Evolutionary conservation across 2,113 vertebrate genomes (phyloP).

Genomic region (Hoplias malabaricus): DNA sequence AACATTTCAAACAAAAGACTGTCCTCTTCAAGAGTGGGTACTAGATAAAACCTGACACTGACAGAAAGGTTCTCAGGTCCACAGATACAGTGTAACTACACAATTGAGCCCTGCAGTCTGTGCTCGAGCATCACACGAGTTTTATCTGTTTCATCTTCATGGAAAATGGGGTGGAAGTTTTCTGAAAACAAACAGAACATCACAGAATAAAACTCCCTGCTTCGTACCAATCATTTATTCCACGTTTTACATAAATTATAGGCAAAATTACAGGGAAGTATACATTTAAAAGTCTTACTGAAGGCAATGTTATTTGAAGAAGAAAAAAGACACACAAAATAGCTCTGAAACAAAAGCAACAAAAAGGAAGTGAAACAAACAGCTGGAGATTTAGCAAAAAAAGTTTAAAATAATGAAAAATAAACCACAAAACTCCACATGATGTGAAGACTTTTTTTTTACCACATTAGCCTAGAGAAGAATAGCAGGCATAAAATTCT

Average conservation of each 20-base stretch:
- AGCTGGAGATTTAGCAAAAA: conserved; percentile 68
- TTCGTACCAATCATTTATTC: conserved; percentile 90
- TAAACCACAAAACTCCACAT: too few species aligned
- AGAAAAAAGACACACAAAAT: conserved; percentile 65
- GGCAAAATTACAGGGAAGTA: conserved; percentile 89
- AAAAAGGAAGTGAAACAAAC: too few species aligned
- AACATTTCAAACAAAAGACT: too few species aligned
- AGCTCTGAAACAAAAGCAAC: conserved; percentile 66
- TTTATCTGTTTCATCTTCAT: not conserved
- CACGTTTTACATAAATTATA: conserved; percentile 94
- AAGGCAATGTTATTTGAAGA: conserved; percentile 62
- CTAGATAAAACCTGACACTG: too few species aligned
- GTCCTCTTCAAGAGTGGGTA: too few species aligned
- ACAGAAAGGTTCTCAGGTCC: too few species aligned
- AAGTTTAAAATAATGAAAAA: too few species aligned
- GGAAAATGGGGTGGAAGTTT: not conserved
- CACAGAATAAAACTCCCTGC: conserved; percentile 77
- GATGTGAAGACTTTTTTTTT: conserved; percentile 74
- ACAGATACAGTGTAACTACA: too few species aligned
- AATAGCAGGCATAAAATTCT: conserved; percentile 53
- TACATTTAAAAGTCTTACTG: conserved; percentile 72
- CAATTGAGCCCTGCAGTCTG: too few species aligned
- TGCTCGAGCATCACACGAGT: too few species aligned
- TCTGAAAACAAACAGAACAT: not conserved
- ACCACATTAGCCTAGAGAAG: conserved; percentile 60